Evolutionary conservation across 2,888 invertebrate species (phyloP).

Genomic region (Sylvicola cinctus): DNA sequence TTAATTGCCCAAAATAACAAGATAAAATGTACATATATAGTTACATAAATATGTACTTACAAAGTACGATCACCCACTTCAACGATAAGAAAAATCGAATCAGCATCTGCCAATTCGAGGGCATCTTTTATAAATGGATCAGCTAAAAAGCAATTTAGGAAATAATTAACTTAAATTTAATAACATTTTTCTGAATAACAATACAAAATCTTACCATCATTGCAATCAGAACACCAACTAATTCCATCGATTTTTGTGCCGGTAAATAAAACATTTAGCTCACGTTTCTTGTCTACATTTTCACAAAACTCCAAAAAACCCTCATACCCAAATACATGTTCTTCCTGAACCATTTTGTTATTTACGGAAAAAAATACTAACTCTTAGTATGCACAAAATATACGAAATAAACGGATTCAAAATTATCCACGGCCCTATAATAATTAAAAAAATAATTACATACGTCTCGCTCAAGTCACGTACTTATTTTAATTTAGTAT

Average conservation of each 20-base stretch:
- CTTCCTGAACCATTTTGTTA: conserved; percentile 29
- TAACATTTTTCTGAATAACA: conserved; percentile 1
- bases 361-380: no score
- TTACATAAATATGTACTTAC: conserved; percentile 28
- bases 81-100: conserved; percentile 42
- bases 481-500: no score
- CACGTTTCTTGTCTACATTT: conserved; percentile 6
- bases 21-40: no score
- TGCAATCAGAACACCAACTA: conserved; percentile 81
- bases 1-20: no score
- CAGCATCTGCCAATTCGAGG: conserved; percentile 29
- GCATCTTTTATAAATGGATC: conserved; percentile 47
- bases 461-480: no score
- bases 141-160: conserved; percentile 30
- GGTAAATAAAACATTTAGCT: conserved; percentile 29
- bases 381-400: no score
- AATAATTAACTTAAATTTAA: no score
- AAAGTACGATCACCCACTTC: conserved; percentile 50
- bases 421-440: no score
- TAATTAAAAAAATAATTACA: no score
- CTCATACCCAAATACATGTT: conserved; percentile 33
- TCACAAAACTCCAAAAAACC: conserved; percentile 12
- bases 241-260: conserved; percentile 36
- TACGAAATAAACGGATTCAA: no score
- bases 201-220: conserved; percentile 34